Percentiles rank a stretch among this genome's conserved stretches.
phyloP scores from a whole-genome alignment of 2,888 invertebrate species.

The Blastobasis adustella region DNA sequence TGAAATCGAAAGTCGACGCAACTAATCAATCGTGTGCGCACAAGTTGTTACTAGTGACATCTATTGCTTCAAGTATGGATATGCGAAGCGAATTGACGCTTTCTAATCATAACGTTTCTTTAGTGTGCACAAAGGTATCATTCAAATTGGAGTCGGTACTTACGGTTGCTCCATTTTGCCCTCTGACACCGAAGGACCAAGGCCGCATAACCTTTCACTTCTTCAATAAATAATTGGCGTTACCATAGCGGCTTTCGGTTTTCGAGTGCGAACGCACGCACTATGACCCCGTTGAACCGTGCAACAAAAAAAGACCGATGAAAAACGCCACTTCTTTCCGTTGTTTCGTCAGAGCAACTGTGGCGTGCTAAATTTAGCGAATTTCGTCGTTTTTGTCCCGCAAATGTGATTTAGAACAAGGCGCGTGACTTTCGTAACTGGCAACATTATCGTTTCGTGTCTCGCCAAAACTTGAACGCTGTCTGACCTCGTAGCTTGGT shows the following conservation, averaged over 20 bases:
- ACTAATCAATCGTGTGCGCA: conserved; percentile 21
- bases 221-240: conserved; percentile 20
- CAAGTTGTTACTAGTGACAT: conserved; percentile 41
- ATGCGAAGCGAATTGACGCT: conserved; percentile 14
- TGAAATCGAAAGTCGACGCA: conserved; percentile 31
- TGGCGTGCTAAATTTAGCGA: conserved; percentile 35
- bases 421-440: conserved; percentile 65
- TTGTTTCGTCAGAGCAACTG: conserved; percentile 42
- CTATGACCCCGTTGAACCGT: conserved; percentile 34
- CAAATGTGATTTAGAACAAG: conserved; percentile 49
- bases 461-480: conserved; percentile 55
- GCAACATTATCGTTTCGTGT: conserved; percentile 61
- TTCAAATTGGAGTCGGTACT: conserved; percentile 10
- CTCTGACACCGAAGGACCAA: conserved; percentile 25
- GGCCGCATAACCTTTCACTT: conserved; percentile 26
- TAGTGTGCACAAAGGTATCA: not conserved
- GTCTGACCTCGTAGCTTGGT: conserved; percentile 52
- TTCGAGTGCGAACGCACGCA: conserved; percentile 24
- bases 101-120: conserved; percentile 10
- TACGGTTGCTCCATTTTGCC: conserved; percentile 22
- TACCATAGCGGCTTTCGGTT: conserved; percentile 12
- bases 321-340: conserved; percentile 25
- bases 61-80: conserved; percentile 15
- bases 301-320: conserved; percentile 27
- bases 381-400: conserved; percentile 42